A percentile compares a stretch with the other conserved stretches of the same genome.
These are phyloP conservation scores for Hemichromis elongatus DNA, from an alignment of 2,113 vertebrate genomes.

Conservation along the genomic window DNA sequence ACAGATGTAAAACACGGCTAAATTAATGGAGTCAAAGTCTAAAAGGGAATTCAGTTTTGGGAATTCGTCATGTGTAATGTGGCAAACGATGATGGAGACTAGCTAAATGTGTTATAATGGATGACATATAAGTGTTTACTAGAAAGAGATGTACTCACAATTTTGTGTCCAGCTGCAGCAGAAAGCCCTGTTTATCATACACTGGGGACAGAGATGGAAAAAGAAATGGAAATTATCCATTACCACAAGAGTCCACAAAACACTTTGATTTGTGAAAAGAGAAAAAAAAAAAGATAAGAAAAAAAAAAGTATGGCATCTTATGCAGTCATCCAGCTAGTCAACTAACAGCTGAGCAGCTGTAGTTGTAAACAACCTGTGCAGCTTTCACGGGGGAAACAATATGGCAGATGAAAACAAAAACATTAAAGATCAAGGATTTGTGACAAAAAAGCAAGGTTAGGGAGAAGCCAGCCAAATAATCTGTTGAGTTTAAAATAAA, in stretches of 20 bases:
- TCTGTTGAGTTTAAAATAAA: conserved; percentile 57
- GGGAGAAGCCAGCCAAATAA: conserved; percentile 61
- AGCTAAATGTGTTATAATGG: not conserved
- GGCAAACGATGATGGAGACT: not conserved
- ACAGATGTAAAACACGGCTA: conserved; percentile 10
- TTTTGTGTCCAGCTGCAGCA: conserved; percentile 90
- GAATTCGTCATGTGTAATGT: not conserved
- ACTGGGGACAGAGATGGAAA: conserved; percentile 70
- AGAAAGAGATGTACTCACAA: conserved; percentile 81
- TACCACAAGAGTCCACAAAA: not conserved
- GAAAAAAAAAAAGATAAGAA: not conserved
- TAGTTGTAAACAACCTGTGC: conserved; percentile 35
- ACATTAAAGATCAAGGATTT: conserved; percentile 44
- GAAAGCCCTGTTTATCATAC: conserved; percentile 94
- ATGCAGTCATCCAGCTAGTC: not conserved
- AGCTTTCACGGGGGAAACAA: conserved; percentile 4
- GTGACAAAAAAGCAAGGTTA: conserved; percentile 55
- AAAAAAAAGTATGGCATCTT: not conserved
- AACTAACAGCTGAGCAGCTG: conserved; percentile 53
- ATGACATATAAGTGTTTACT: not conserved
- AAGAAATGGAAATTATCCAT: not conserved
- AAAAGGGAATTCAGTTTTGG: not conserved
- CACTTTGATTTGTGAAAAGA: not conserved
- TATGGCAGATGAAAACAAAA: conserved; percentile 35
- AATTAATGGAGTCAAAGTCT: not conserved